Evolutionary conservation across 2,888 invertebrate genomes (phyloP).

Genomic region (Alloscopus bannaensis): DNA sequence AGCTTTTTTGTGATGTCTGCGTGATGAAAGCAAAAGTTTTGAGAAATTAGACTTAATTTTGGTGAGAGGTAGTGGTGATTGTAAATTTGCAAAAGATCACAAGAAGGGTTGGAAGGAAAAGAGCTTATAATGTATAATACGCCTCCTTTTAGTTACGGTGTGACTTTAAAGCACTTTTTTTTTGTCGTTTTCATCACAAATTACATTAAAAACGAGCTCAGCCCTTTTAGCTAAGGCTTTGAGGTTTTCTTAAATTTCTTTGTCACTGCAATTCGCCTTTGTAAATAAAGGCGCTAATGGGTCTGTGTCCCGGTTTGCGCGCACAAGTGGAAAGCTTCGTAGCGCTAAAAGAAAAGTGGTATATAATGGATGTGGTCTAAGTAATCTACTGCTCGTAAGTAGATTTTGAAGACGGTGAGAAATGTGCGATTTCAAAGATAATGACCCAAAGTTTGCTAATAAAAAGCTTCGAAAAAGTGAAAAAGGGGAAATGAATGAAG

Average conservation of each 20-base stretch:
- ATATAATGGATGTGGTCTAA: slow-evolving; percentile 55
- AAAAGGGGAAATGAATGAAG: slow-evolving; percentile 24
- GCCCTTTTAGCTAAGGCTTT: too few species aligned
- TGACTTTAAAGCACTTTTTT: too few species aligned
- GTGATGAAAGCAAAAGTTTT: slow-evolving; percentile 12
- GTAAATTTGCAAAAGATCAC: slow-evolving; percentile 3
- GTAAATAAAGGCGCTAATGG: slow-evolving; percentile 49
- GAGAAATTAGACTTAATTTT: too few species aligned
- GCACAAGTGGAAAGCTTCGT: slow-evolving; percentile 34
- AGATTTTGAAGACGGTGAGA: slow-evolving; percentile 61
- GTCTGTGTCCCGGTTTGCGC: slow-evolving; percentile 19
- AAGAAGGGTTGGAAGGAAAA: background rate
- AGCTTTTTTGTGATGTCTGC: background rate
- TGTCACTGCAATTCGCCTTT: slow-evolving; percentile 7
- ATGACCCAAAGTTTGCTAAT: slow-evolving; percentile 62
- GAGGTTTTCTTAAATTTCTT: slow-evolving; percentile 11
- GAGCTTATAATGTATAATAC: too few species aligned
- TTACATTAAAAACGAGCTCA: too few species aligned
- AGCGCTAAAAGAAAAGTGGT: slow-evolving; percentile 51
- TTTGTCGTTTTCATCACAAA: too few species aligned
- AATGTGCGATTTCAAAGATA: slow-evolving; percentile 61
- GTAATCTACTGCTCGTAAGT: slow-evolving; percentile 59
- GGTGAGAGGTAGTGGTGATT: background rate
- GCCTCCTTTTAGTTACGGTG: too few species aligned
- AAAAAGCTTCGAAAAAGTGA: slow-evolving; percentile 35